These are phyloP conservation scores for Scylla paramamosain DNA, from an alignment of 1,140 invertebrate genomes.

Conservation along the genomic window DNA sequence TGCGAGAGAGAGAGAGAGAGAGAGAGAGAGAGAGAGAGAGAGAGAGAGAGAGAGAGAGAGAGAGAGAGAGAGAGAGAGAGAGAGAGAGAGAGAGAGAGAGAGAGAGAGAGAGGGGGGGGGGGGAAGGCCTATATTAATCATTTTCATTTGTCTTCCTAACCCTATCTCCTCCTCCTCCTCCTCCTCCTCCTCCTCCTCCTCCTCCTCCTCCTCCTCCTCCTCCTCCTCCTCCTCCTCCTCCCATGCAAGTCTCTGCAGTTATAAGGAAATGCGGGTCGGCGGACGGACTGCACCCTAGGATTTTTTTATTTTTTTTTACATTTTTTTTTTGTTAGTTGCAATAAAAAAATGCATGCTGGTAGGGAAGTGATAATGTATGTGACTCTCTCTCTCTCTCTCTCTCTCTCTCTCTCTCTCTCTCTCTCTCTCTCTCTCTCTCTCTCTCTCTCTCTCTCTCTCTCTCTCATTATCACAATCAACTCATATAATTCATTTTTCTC, in stretches of 20 bases:
- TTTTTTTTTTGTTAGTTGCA: neutral
- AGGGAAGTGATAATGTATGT: slow-evolving; percentile 5
- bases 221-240: neutral
- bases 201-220: neutral
- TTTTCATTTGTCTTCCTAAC: neutral
- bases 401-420: slow-evolving; percentile 20
- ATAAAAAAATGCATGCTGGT: neutral
- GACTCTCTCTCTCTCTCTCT: slow-evolving; percentile 11
- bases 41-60: neutral
- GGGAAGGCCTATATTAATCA: neutral
- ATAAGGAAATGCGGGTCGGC: neutral
- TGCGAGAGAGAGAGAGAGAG: neutral
- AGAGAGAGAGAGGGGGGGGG: slow-evolving; percentile 34
- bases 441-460: slow-evolving; percentile 15
- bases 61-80: slow-evolving; percentile 38
- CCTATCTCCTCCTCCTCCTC: neutral
- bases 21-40: slow-evolving; percentile 44
- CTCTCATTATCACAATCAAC: neutral
- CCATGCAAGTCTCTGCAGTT: neutral
- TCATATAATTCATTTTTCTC: neutral
- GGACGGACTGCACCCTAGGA: neutral
- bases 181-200: neutral
- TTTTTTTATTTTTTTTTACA: slow-evolving; percentile 8
- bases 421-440: slow-evolving; percentile 20
- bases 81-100: slow-evolving; percentile 44